These are phyloP conservation scores for Astur gentilis DNA, from an alignment of 2,113 vertebrate genomes.

Conservation along the genomic window DNA sequence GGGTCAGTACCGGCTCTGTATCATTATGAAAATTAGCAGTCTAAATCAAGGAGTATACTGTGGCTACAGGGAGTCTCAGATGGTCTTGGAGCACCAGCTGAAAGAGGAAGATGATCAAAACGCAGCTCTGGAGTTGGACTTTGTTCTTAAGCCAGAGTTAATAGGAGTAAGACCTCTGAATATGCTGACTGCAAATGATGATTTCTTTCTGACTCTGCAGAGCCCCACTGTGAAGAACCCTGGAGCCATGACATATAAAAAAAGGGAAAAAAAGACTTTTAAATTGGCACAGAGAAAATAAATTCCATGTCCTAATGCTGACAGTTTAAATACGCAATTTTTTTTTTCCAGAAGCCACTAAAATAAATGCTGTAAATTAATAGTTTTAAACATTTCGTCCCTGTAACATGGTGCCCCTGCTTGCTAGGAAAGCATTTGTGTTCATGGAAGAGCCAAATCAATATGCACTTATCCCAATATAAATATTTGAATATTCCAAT, in stretches of 20 bases:
- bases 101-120: not conserved
- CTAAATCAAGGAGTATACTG: not conserved
- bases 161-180: not conserved
- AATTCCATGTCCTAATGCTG: conserved; percentile 7
- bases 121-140: not conserved
- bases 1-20: not conserved
- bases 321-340: not conserved
- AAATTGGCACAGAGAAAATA: conserved; percentile 24
- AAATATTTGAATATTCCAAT: not conserved
- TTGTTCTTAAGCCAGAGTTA: not conserved
- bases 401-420: not conserved
- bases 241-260: not conserved
- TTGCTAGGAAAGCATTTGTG: not conserved
- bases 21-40: not conserved
- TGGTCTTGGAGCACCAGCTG: not conserved
- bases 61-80: not conserved
- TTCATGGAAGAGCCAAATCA: not conserved
- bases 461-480: not conserved
- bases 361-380: not conserved
- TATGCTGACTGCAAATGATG: not conserved
- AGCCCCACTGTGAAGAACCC: conserved; percentile 24
- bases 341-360: not conserved
- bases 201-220: conserved; percentile 12
- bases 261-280: not conserved
- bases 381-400: not conserved